Evolutionary conservation across 2,888 invertebrate species (phyloP), one percentile per base, ranked within the genome.

Genomic region (Entomobrya multifasciata): DNA sequence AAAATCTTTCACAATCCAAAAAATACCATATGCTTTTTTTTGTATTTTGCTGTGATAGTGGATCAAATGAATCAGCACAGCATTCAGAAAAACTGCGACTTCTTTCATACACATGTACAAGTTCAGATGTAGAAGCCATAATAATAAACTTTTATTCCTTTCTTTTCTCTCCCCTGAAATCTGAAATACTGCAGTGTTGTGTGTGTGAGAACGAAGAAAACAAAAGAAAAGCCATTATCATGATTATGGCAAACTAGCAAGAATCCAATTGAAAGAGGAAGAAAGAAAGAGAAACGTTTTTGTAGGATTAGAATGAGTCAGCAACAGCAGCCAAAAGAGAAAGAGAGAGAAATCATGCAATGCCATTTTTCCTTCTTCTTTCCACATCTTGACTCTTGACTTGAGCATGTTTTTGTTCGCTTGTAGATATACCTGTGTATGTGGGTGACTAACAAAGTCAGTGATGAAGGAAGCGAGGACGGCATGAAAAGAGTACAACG

Each of bases 191-290:
- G n/a, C n/a, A n/a, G n/a, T n/a, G n/a, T n/a, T n/a, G n/a, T n/a
- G n/a, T 72, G 3, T 27, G 36, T 47, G 62, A 76, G 55, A 62
- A 65, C 57, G 83, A 76, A 84, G 83, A 80, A 80, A 80, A 74
- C 62, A 79, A n/a, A n/a, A n/a, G 30, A 52, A 70, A 85, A 86
- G 86, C 80, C 80, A 86, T 86, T 86, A 80, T 76, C 74, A 67
- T 80, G 86, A 86, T 86, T 86, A 49, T 74, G 62, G 72, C 27
- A 30, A 80, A 67, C 36, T 20, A 20, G 70, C 49, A 67, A 80
- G 55, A 80, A 60, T 72, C 57, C 67, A 67, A 41, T 47, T 76
- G 81, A 60, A 72, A 41, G 67, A 74, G 74, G 36, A 76, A 74
- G 52, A 76, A 70, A 60, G 72, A 70, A 25, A 70, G 15, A 47